Base-by-base conservation (phyloP, 1,140 invertebrate genomes). In the Aphelenchoides avenae region DNA sequence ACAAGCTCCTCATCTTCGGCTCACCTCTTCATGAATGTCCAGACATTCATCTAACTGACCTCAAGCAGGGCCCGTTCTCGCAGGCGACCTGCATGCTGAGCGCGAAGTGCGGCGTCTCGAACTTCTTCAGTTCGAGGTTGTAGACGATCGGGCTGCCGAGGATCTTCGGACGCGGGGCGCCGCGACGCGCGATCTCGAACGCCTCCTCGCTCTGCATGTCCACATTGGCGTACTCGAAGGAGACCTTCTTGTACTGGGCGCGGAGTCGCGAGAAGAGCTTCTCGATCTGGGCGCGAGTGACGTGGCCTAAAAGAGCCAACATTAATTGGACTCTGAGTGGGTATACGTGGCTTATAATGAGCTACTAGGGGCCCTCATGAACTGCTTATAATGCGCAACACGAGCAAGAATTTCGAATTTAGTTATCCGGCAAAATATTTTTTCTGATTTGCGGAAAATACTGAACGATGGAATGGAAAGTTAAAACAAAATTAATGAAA, bases 161-260 rank as follows among this genome's bases (percentile, higher is more conserved):
- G 58, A 85, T 76, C 0, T 79, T 78, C 1, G 91, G 89, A 54
- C 89, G 78, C 5, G 93, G 81, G 0, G 85, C 78, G 1, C 91
- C 91, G 79, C 86, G 77, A 13, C 82, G 79, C 15, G 89, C 89
- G 51, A 94, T 69, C 41, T 94, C 88, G 78, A 90, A 95, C 7
- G 89, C 89, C 43, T 85, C 84, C 80, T 95, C 86, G 60, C 87
- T 89, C 61, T 88, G 82, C 30, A 87, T 80, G 77, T 88, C 84
- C 0, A 93, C 80, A 37, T 88, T 88, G 57, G 84, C 84, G 39
- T 85, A 72, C 60, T 87, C 89, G 73, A 33, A 82, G 9, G 71
- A 52, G 1, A 49, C 34, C 36, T 56, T 39, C 26, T 71, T 64
- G 41, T 64, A 72, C 40, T 72, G 67, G 11, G 53, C 43, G 33